Base-by-base conservation (phyloP, 1,140 invertebrate species). In the Trinorchestia longiramus region DNA sequence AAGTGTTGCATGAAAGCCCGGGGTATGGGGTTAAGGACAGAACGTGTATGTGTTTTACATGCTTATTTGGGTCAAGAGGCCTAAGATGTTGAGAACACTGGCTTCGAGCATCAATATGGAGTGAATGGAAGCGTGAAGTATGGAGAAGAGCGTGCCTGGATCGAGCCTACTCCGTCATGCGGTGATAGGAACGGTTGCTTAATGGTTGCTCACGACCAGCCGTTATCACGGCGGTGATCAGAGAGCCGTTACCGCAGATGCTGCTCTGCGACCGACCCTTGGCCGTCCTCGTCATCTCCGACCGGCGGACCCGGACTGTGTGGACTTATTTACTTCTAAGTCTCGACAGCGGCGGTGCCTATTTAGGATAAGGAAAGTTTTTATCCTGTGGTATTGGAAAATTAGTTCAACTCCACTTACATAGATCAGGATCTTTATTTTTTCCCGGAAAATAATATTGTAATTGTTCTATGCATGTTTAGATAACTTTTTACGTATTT, bases 231-330 rank as follows among this genome's bases (percentile, higher is more conserved):
- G 43, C 43, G 92, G 43, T 45, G 44, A 94, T 94, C 92, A 45
- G 92, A 94, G 92, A 43, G 92, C 92, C 92, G 92, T 45, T 45
- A 94, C 92, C 44, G 92, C 92, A 94, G 92, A 94, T 94, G 92
- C 92, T 94, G 92, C 92, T 42, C 43, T 43, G 44, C 92, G 88
- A 28, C 92, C 92, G 92, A 90, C 92, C 44, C 44, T 40, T 45
- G 92, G 92, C 92, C 92, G 92, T 77, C 62, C 62, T 23, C 62
- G 36, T 77, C 62, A 77, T 77, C 62, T 28, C 36, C 62, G 15
- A 42, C 28, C 88, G 88, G 28, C 88, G 36, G 23, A 36, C 62
- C 62, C 36, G 11, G 62, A 77, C 15, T 77, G 47, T 53, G 47
- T 6, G 47, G 47, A 53, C 47, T 53, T 53, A 19, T 53, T 19